Percentiles rank a stretch among this genome's conserved stretches.
phyloP scores from a whole-genome alignment of 1,140 invertebrate species.

The Diorhabda carinulata region DNA sequence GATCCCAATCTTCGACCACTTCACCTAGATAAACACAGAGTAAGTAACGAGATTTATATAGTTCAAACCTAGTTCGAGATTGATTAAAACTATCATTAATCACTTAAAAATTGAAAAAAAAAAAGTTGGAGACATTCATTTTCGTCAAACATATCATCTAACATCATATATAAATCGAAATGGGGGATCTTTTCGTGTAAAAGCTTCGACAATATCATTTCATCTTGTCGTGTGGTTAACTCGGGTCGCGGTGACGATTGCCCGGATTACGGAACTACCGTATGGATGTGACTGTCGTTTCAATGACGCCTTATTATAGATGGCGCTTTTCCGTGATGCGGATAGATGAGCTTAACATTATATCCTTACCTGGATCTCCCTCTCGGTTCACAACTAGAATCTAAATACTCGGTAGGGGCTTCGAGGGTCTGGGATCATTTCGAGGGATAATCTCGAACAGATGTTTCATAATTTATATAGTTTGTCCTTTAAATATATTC shows the following conservation, averaged over 20 bases:
- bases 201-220: background rate
- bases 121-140: background rate
- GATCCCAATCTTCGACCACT: conserved; percentile 88
- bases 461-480: too few relatives aligned
- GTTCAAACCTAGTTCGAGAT: too few relatives aligned
- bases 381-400: background rate
- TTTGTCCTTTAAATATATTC: too few relatives aligned
- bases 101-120: too few relatives aligned
- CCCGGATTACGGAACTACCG: background rate
- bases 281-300: background rate
- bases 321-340: background rate
- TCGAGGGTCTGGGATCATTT: background rate
- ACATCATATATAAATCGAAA: background rate
- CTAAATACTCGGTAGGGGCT: background rate
- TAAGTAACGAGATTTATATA: conserved; percentile 51
- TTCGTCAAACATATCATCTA: background rate
- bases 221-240: background rate
- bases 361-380: background rate
- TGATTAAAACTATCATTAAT: too few relatives aligned
- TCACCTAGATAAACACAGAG: conserved; percentile 87
- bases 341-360: conserved; percentile 2
- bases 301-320: background rate
- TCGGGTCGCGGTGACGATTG: background rate
- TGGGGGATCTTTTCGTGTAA: background rate
- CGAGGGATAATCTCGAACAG: background rate